These are phyloP conservation scores for Drosophila setosimentum DNA, from an alignment of 2,888 invertebrate genomes.

Conservation along the genomic window DNA sequence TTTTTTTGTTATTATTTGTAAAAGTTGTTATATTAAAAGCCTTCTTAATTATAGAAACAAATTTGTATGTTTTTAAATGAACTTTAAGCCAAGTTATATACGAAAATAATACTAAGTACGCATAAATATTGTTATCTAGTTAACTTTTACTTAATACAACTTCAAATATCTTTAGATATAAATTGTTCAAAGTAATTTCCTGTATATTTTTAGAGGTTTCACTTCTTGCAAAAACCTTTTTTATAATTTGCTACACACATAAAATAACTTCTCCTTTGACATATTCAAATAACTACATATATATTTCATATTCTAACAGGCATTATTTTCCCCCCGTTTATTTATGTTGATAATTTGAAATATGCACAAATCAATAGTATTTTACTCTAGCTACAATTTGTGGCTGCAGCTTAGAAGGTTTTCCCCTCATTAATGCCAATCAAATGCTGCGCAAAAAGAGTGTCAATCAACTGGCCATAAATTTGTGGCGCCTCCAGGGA, in stretches of 20 bases:
- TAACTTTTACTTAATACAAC: neutral
- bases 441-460: constrained; percentile 16
- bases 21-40: neutral
- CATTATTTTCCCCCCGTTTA: neutral
- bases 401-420: neutral
- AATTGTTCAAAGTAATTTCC: neutral
- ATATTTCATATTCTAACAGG: neutral
- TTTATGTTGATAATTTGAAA: neutral
- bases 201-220: neutral
- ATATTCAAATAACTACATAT: neutral
- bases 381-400: neutral
- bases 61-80: neutral
- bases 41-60: neutral
- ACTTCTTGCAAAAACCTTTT: neutral
- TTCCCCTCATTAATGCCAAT: constrained; percentile 31
- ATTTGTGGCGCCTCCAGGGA: neutral
- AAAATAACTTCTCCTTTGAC: neutral
- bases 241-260: neutral
- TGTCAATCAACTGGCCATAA: constrained; percentile 35
- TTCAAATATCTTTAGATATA: neutral
- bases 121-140: neutral
- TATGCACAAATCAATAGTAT: neutral
- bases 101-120: neutral
- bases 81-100: neutral
- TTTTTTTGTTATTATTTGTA: neutral